phyloP scores from a whole-genome alignment of 1,140 invertebrate species.

The Pygmarrhopalites habei region DNA sequence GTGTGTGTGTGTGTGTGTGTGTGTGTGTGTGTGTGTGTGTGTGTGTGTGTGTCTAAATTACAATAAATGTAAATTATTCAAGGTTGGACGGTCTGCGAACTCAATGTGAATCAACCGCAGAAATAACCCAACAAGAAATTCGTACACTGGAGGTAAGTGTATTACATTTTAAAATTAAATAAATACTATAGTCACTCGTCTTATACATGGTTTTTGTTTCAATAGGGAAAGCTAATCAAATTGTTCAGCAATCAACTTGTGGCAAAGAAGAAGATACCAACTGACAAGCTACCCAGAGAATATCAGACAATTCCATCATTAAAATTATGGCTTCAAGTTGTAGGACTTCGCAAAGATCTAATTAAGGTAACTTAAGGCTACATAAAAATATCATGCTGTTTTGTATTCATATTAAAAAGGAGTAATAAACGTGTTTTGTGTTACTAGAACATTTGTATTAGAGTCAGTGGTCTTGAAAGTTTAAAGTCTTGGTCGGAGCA shows the following conservation, averaged over 20 bases:
- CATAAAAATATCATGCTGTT: too few relatives aligned
- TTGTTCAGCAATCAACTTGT: slow-evolving; percentile 84
- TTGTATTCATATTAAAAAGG: too few relatives aligned
- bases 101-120: slow-evolving; percentile 81
- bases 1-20: too few relatives aligned
- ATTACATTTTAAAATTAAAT: neutral
- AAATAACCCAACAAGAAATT: slow-evolving; percentile 91
- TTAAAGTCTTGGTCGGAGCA: slow-evolving; percentile 74
- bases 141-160: slow-evolving; percentile 73
- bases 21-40: too few relatives aligned
- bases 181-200: too few relatives aligned
- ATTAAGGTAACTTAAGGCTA: slow-evolving; percentile 66
- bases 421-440: too few relatives aligned
- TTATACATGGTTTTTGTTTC: slow-evolving; percentile 34
- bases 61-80: slow-evolving; percentile 17
- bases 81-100: slow-evolving; percentile 83
- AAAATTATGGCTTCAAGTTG: slow-evolving; percentile 82
- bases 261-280: slow-evolving; percentile 65
- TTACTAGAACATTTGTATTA: slow-evolving; percentile 53
- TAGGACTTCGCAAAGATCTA: slow-evolving; percentile 65
- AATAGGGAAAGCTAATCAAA: slow-evolving; percentile 86
- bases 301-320: slow-evolving; percentile 63
- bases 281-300: slow-evolving; percentile 52
- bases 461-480: slow-evolving; percentile 63
- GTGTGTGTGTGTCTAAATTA: too few relatives aligned